phyloP scores from a whole-genome alignment of 2,113 vertebrate genomes.

The Macquaria ambigua region DNA sequence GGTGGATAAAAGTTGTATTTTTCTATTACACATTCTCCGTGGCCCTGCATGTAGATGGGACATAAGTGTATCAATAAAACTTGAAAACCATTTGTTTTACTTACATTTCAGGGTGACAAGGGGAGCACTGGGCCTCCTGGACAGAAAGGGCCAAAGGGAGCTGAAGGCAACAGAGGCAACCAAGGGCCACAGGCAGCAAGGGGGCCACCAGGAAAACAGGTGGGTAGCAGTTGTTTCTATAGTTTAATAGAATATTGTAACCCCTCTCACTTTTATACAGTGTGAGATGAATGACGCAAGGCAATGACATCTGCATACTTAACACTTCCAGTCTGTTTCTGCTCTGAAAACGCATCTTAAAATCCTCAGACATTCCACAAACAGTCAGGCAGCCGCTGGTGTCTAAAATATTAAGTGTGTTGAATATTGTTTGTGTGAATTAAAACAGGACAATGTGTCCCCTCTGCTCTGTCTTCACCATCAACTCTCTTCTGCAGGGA shows the following conservation, averaged over 20 bases:
- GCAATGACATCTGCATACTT: background rate
- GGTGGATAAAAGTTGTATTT: background rate
- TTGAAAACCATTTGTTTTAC: background rate
- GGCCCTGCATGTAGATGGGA: background rate
- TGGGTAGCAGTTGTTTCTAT: constrained; percentile 24
- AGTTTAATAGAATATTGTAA: background rate
- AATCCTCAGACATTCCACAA: background rate
- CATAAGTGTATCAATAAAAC: background rate
- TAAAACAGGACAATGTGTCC: background rate
- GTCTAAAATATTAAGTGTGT: background rate
- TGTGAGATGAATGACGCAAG: background rate
- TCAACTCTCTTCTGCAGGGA: constrained; percentile 69
- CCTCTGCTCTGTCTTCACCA: background rate
- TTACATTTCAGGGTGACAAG: constrained; percentile 77
- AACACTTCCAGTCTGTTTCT: background rate
- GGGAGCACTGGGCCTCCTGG: constrained; percentile 74
- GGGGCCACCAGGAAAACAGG: constrained; percentile 76
- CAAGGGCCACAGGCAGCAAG: constrained; percentile 70
- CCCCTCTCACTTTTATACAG: background rate
- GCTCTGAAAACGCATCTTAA: background rate
- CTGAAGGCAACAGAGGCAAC: constrained; percentile 71
- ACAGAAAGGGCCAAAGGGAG: constrained; percentile 72
- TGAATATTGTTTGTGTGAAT: background rate
- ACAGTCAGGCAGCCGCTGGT: background rate
- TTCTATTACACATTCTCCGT: background rate